A percentile compares a stretch with the other conserved stretches of the same genome.
phyloP scores from a whole-genome alignment of 2,888 invertebrate species.

The Pristionchus maxplancki region DNA sequence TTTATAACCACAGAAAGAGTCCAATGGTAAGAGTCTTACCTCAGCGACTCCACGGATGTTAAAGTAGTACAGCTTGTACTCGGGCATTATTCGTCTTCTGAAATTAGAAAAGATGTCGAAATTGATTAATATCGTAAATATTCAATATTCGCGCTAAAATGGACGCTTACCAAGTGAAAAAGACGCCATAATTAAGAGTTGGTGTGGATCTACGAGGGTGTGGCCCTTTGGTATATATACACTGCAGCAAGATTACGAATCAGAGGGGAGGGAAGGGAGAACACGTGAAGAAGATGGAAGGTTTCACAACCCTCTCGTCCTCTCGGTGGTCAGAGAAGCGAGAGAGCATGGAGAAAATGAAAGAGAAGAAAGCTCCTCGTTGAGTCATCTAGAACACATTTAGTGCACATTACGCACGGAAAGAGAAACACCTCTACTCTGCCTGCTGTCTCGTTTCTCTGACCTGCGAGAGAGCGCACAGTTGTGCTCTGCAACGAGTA shows the following conservation, averaged over 20 bases:
- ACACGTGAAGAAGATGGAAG: background rate
- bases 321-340: background rate
- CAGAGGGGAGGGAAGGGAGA: background rate
- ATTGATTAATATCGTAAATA: background rate
- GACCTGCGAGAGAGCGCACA: no score
- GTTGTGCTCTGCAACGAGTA: no score
- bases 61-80: slow-evolving; percentile 39
- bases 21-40: background rate
- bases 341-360: background rate
- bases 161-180: no score
- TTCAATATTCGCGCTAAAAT: background rate
- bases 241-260: background rate
- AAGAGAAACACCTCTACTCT: no score
- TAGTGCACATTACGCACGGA: no score
- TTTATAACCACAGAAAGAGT: background rate
- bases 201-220: background rate
- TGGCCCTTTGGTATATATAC: background rate
- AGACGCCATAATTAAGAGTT: background rate
- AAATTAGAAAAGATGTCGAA: background rate
- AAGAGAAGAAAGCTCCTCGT: no score
- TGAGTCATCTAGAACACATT: no score
- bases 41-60: slow-evolving; percentile 8
- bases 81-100: background rate
- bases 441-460: no score
- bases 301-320: no score